Evolutionary conservation across 2,888 invertebrate species (phyloP), one percentile per base, ranked within the genome.

Genomic region (Julus scanicus): DNA sequence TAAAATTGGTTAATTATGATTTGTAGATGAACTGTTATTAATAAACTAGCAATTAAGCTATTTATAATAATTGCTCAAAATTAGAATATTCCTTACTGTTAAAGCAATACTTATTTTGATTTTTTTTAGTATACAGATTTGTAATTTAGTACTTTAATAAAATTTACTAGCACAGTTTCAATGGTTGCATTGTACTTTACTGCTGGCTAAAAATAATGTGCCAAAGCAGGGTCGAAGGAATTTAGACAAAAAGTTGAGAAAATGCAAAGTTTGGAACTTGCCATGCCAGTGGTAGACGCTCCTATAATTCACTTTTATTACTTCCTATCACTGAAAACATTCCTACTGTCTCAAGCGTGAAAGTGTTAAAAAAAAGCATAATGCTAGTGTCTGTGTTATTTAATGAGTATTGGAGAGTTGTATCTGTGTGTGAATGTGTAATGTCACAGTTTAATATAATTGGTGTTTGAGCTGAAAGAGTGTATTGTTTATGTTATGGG

Each of bases 291-390:
- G 80, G 80, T 37, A 80, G 80, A 80, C 80, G 80, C 37, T 80
- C 80, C 80, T 29, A 80, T 80, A 37, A 80, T 20, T 80, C 80
- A 80, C 80, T 80, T 29, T 80, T 80, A 80, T 37, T 71, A 71
- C 80, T 80, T 80, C 80, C 80, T 80, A 80, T 80, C 80, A 80
- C 80, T 80, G 80, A 80, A 80, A 80, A 80, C 80, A 80, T 80
- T 80, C 80, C 80, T 80, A 80, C 80, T 80, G 80, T 80, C 80
- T 80, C 37, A 80, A 80, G 80, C 80, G 80, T 80, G 80, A 80
- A 80, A 37, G 80, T 80, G 37, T 80, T 80, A 37, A 11, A 37
- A 71, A 3, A 63, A 80, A 80, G 80, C 29, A 80, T 80, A 80
- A 80, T 80, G 80, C 80, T 80, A 80, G 80, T 80, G 80, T 80